Evolutionary conservation across 2,888 invertebrate species (phyloP), one percentile per base, ranked within the genome.

Genomic region (Papilio demoleus): DNA sequence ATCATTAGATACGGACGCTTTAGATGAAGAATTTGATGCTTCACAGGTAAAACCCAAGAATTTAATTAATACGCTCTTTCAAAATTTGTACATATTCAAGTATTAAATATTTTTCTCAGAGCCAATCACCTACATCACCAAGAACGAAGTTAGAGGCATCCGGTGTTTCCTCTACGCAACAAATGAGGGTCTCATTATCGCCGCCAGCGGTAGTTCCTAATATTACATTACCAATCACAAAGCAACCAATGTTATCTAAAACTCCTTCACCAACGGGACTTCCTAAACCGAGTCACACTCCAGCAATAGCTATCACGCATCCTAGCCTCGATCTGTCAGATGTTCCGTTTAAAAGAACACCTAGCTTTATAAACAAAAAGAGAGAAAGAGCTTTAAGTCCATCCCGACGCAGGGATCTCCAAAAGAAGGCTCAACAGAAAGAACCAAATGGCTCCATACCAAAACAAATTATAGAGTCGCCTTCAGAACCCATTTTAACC

Each of bases 1-100:
- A 69, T 97, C 97, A 14, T 95, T 97, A 87, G 97, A 97, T 80
- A 97, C 97, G 1, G 97, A 97, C 81, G 96, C 95, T 22, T 89
- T 97, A 69, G 96, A 96, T 74, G 95, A 95, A 79, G 95, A 96
- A 84, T 94, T 94, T 77, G 94, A 94, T 81, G 93, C 93, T 50
- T 95, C 95, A 71, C 94, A 94, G 81, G 93, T 93, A 87, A 45
- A 36, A 14, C 9, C 45, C 12, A 31, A 47, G 19, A n/a, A 47
- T 27, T 45, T 31, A 12, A n/a, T 1, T 61, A 60, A 53, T 45
- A 22, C 12, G n/a, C 14, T 6, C 8, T 11, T n/a, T 63, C 61
- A 40, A 67, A 27, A 53, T 31, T 50, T 19, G 31, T 45, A 50
- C 68, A 12, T 14, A 12, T 31, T 19, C 31, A 31, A 22, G 62